These are phyloP conservation scores for Synergus laeviventris DNA, from an alignment of 2,888 invertebrate species.

Conservation along the genomic window DNA sequence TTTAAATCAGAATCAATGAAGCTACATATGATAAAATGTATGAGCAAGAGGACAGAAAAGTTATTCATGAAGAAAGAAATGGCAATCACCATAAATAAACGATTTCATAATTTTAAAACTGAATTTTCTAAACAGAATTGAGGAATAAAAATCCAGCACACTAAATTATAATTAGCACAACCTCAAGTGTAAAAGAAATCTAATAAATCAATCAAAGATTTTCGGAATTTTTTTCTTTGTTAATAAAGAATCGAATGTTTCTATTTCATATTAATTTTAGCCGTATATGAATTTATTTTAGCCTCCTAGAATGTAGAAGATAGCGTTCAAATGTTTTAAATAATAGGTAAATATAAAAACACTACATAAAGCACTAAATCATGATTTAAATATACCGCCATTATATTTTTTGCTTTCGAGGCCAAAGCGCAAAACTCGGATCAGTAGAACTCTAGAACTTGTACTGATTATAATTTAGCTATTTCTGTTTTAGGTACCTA, in stretches of 20 bases:
- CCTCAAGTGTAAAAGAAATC: not conserved
- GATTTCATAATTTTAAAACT: not conserved
- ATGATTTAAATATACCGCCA: not conserved
- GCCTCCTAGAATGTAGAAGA: too few species aligned
- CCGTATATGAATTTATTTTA: too few species aligned
- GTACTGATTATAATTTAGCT: too few species aligned
- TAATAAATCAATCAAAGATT: not conserved
- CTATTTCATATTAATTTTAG: not conserved
- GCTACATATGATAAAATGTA: slow-evolving; percentile 27
- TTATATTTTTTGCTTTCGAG: not conserved
- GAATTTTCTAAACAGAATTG: not conserved
- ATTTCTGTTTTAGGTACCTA: too few species aligned
- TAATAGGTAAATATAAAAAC: too few species aligned
- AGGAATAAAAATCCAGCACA: not conserved
- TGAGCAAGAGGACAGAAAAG: not conserved
- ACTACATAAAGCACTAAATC: too few species aligned
- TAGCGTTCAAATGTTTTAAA: too few species aligned
- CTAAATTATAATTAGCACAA: not conserved
- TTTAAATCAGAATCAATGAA: slow-evolving; percentile 12
- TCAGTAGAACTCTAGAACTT: too few species aligned
- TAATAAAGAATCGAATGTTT: not conserved
- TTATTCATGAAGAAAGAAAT: not conserved
- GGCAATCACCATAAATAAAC: not conserved
- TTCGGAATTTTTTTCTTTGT: not conserved
- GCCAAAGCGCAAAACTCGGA: too few species aligned